Evolutionary conservation across 2,888 invertebrate genomes (phyloP).

Genomic region (Spisula solida): DNA sequence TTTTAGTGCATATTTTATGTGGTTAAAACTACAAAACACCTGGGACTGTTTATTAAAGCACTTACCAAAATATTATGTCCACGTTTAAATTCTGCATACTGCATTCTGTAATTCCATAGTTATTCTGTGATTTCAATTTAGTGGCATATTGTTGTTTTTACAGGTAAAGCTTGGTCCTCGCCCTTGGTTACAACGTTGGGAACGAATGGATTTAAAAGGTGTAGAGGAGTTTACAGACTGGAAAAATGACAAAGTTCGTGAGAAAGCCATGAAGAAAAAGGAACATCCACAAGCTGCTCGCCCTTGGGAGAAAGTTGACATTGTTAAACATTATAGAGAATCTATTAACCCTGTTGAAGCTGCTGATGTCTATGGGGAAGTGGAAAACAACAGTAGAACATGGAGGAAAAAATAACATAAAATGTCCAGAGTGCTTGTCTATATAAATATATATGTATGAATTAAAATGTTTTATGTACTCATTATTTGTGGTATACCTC

Average conservation of each 20-base stretch:
- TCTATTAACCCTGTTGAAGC: slow-evolving; percentile 58
- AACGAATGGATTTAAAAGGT: slow-evolving; percentile 82
- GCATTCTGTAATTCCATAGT: too few relatives aligned
- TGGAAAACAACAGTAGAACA: slow-evolving; percentile 27
- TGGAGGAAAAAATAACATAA: slow-evolving; percentile 42
- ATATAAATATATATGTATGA: too few relatives aligned
- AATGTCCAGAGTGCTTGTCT: background rate
- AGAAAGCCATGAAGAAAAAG: slow-evolving; percentile 83
- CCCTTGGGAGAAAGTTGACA: slow-evolving; percentile 95
- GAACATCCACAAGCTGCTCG: slow-evolving; percentile 88
- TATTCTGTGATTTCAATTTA: too few relatives aligned
- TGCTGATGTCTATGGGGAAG: slow-evolving; percentile 50
- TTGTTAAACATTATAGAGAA: slow-evolving; percentile 90
- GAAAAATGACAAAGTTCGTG: slow-evolving; percentile 75
- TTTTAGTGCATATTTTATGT: too few relatives aligned
- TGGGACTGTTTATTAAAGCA: too few relatives aligned
- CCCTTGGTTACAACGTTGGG: slow-evolving; percentile 98
- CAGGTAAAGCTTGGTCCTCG: slow-evolving; percentile 89
- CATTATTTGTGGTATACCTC: too few relatives aligned
- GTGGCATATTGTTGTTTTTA: slow-evolving; percentile 23
- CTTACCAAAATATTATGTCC: too few relatives aligned
- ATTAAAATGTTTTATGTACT: background rate
- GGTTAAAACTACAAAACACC: too few relatives aligned
- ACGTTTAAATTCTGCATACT: too few relatives aligned
- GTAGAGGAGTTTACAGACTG: slow-evolving; percentile 74